phyloP scores from a whole-genome alignment of 2,113 vertebrate genomes.

The Actinemys pallida region DNA sequence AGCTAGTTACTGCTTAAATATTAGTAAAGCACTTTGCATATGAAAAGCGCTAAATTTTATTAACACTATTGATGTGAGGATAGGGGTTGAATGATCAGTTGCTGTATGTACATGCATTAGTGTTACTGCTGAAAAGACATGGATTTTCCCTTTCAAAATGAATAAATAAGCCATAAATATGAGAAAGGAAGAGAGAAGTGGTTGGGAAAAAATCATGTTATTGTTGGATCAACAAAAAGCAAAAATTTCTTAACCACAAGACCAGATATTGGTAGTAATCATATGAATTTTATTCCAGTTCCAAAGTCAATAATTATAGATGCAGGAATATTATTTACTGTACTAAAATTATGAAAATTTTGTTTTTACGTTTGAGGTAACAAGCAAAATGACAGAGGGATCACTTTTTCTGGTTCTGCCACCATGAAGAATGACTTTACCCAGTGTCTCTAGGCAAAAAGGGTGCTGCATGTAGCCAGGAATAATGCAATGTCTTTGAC shows the following conservation, averaged over 20 bases:
- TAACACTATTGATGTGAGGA: background rate
- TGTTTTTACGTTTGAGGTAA: background rate
- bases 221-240: background rate
- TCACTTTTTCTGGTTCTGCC: background rate
- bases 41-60: background rate
- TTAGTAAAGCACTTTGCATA: background rate
- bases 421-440: background rate
- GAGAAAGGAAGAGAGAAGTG: background rate
- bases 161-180: background rate
- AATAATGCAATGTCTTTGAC: background rate
- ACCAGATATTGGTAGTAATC: background rate
- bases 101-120: background rate
- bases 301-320: background rate
- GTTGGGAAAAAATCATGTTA: background rate
- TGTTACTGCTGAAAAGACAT: background rate
- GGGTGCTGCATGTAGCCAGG: background rate
- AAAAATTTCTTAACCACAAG: background rate
- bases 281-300: background rate
- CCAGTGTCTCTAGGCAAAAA: background rate
- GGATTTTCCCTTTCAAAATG: background rate
- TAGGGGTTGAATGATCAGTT: background rate
- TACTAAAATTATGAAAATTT: background rate
- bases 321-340: background rate
- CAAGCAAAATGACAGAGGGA: background rate
- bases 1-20: background rate